Conservation (phyloP, 2,113 vertebrate species). For the Glareola pratincola region DNA sequence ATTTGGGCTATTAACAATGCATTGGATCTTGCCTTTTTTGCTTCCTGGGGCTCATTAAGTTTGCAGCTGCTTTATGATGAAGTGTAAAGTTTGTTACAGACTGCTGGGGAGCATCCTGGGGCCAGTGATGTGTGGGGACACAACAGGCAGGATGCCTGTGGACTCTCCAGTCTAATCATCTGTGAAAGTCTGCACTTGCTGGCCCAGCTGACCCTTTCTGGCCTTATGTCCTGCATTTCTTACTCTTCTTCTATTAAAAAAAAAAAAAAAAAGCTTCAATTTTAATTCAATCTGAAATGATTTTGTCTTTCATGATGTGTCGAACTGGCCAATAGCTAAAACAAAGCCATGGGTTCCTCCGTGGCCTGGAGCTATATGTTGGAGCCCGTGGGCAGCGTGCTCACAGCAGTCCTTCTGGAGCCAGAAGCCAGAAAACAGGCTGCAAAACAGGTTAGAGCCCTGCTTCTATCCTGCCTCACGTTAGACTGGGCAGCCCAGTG, state of each 20-base stretch:
- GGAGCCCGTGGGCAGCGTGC: not conserved
- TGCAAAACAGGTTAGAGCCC: not conserved
- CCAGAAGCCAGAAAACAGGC: not conserved
- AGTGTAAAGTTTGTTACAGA: slow-evolving; percentile 1
- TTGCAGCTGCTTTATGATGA: slow-evolving; percentile 52
- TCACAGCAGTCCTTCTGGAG: not conserved
- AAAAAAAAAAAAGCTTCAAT: no score
- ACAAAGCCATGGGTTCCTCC: not conserved
- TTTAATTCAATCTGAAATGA: not conserved
- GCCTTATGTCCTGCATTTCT: not conserved
- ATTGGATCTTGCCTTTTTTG: not conserved
- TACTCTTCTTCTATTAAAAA: not conserved
- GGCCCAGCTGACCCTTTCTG: not conserved
- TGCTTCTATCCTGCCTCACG: not conserved
- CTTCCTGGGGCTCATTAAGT: not conserved
- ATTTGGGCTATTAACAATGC: not conserved
- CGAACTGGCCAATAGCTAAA: not conserved
- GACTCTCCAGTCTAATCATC: not conserved
- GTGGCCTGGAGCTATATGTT: not conserved
- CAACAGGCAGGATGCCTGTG: not conserved
- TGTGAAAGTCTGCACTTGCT: slow-evolving; percentile 18
- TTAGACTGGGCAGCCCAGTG: not conserved
- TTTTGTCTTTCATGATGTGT: not conserved
- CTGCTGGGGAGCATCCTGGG: not conserved
- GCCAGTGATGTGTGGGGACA: not conserved